These are phyloP conservation scores for Umimayanthus chanpuru DNA, from an alignment of 92 coral and sea anemone species.

Conservation along the genomic window DNA sequence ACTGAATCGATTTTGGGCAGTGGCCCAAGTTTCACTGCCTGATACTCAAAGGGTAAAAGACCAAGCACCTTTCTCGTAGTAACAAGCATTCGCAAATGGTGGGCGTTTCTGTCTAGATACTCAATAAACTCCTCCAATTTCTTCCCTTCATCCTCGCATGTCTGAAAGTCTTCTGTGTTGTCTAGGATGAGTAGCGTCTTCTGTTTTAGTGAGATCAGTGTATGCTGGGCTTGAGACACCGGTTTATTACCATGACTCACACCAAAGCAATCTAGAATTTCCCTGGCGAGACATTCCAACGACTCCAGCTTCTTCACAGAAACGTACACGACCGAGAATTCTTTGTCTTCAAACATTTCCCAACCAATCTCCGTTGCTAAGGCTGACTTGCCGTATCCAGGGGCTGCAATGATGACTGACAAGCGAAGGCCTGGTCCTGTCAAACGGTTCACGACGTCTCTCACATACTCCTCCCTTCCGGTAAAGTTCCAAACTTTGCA, in stretches of 20 bases:
- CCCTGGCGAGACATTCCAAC: constrained; percentile 49
- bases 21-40: background rate
- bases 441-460: too few species aligned
- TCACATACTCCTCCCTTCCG: too few species aligned
- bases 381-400: too few species aligned
- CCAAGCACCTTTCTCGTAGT: constrained; percentile 43
- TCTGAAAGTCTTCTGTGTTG: constrained; percentile 30
- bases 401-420: too few species aligned
- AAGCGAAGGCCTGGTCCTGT: too few species aligned
- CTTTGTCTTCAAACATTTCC: too few species aligned
- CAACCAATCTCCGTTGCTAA: too few species aligned
- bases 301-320: constrained; percentile 36
- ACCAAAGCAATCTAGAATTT: constrained; percentile 37
- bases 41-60: background rate
- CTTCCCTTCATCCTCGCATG: too few species aligned
- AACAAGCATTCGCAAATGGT: too few species aligned
- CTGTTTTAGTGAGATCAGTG: constrained; percentile 14
- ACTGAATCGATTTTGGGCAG: background rate
- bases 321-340: constrained; percentile 51
- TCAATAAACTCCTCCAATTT: too few species aligned
- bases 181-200: constrained; percentile 69
- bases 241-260: constrained; percentile 24
- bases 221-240: background rate
- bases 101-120: too few species aligned
- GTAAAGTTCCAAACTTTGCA: too few species aligned